Conservation (phyloP, 2,888 invertebrate species). For the Eristalinus sepulchralis region DNA sequence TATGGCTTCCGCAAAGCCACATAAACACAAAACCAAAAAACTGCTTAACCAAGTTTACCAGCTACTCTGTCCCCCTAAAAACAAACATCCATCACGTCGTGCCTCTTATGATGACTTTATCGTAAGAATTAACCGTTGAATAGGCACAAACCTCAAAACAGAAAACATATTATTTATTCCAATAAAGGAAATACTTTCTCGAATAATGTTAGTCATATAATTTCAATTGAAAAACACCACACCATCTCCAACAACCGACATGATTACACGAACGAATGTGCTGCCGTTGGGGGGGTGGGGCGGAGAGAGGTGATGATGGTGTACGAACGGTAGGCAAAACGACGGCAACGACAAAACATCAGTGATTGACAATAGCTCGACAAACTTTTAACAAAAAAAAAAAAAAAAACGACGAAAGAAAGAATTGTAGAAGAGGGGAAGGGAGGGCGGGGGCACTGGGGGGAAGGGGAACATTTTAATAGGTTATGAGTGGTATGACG, state of each 20-base stretch:
- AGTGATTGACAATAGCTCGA: not conserved
- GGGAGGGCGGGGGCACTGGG: no score
- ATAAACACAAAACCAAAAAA: not conserved
- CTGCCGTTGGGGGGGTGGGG: not conserved
- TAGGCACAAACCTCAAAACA: slow-evolving; percentile 19
- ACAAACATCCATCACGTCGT: not conserved
- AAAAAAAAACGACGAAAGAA: slow-evolving; percentile 6
- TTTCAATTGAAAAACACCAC: slow-evolving; percentile 28
- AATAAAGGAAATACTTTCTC: slow-evolving; percentile 52
- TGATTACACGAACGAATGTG: not conserved
- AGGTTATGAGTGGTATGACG: slow-evolving; percentile 42
- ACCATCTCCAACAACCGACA: not conserved
- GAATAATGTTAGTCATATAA: slow-evolving; percentile 43
- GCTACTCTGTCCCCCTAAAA: not conserved
- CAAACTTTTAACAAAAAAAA: not conserved
- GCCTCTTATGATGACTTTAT: not conserved
- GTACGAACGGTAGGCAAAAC: not conserved
- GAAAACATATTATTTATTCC: slow-evolving; percentile 16
- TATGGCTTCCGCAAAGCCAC: not conserved
- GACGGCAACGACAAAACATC: not conserved
- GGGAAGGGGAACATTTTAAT: slow-evolving; percentile 21
- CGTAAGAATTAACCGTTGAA: slow-evolving; percentile 26
- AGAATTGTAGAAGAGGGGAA: not conserved
- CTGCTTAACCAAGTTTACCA: not conserved
- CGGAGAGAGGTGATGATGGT: not conserved